Evolutionary conservation across 2,113 vertebrate species (phyloP), one percentile per base, ranked within the genome.

Genomic region (Agelaius phoeniceus): DNA sequence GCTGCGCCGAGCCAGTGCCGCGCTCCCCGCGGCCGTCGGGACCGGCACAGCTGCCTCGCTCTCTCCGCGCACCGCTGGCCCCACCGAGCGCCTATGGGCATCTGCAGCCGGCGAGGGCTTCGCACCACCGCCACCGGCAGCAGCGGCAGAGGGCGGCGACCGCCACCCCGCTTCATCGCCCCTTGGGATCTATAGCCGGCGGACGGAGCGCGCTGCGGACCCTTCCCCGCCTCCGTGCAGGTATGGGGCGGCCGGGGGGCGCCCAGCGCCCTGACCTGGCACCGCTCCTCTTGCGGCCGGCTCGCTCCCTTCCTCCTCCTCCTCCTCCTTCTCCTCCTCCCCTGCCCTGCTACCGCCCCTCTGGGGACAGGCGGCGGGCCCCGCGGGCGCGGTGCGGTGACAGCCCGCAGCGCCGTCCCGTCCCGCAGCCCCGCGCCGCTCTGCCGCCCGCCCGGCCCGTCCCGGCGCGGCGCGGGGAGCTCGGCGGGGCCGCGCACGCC

Each of bases 1-100:
- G 96, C 96, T 96, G 97, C 89, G 97, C 94, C 87, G 95, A 97
- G 98, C 85, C 97, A 98, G 97, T 96, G 97, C 97, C 93, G 93
- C 97, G 97, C 91, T 95, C 71, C n/a, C 91, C 28, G 35, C 83
- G 33, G 92, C 87, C 68, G 80, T 78, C 46, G 84, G 83, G 55
- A 92, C 87, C 66, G 44, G 92, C 93, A 9, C 74, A 55, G 74
- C 41, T 37, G 80, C 93, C 61, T 68, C 92, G 91, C 96, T 76
- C 89, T 92, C 86, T 7, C 31, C 54, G 17, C 41, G 43, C 69
- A 52, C 78, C 52, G 82, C 93, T 12, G 57, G n/a, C 49, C 33
- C 8, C 54, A 31, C 52, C 2, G 59, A 51, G 97, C 93, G 97
- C 97, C 96, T 96, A 98, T 98, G 98, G 98, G 98, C 98, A 97